These are phyloP conservation scores for Eidolon helvum DNA, from an alignment of 2,113 vertebrate genomes.

Conservation along the genomic window DNA sequence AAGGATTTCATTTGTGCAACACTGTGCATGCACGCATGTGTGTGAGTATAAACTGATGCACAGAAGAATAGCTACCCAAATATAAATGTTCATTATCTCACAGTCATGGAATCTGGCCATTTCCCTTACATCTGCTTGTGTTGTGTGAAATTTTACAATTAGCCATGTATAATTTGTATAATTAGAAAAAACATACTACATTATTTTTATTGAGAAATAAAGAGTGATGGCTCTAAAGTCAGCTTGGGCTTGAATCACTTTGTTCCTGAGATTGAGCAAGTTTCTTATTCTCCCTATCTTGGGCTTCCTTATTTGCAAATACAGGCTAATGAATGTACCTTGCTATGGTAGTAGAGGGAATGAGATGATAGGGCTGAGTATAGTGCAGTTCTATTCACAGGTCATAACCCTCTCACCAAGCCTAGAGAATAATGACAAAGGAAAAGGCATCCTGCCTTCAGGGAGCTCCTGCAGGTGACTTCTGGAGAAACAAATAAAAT, in stretches of 20 bases:
- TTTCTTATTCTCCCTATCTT: background rate
- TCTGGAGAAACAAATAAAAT: background rate
- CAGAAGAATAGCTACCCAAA: background rate
- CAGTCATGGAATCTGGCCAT: background rate
- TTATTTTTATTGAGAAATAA: background rate
- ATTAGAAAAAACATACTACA: background rate
- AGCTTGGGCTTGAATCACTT: background rate
- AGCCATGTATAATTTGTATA: background rate
- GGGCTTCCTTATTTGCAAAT: background rate
- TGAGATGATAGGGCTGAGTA: background rate
- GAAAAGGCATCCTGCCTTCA: background rate
- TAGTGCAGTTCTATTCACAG: fast-evolving
- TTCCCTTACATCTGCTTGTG: background rate
- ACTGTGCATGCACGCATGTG: fast-evolving
- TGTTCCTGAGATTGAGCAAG: background rate
- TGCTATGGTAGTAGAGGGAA: fast-evolving
- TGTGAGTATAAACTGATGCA: background rate
- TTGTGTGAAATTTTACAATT: background rate
- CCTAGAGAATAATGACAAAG: background rate
- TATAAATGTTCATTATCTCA: background rate
- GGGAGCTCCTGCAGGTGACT: fast-evolving
- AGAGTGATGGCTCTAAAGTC: background rate
- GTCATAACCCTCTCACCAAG: background rate
- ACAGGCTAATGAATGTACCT: background rate
- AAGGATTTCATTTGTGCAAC: background rate